Conservation (phyloP, 2,113 vertebrate genomes). For the Pardalotus punctatus region DNA sequence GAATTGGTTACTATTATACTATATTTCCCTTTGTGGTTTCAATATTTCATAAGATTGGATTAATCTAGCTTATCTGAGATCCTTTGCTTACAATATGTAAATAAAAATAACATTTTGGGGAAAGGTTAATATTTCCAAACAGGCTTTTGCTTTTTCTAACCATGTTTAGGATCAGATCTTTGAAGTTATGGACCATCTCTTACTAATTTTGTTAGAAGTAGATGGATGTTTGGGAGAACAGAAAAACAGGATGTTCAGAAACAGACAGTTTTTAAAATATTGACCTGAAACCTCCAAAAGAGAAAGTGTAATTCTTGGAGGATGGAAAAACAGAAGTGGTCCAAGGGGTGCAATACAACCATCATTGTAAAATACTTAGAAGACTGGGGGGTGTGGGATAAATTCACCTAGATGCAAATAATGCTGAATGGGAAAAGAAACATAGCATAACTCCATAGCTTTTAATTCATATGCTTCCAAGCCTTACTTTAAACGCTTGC, state of each 20-base stretch:
- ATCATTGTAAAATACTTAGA: neutral
- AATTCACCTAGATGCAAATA: neutral
- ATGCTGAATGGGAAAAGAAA: neutral
- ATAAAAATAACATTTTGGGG: constrained; percentile 22
- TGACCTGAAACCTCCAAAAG: neutral
- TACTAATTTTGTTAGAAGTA: neutral
- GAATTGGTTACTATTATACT: neutral
- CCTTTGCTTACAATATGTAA: neutral
- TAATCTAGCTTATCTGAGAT: neutral
- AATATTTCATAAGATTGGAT: neutral
- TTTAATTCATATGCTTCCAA: neutral
- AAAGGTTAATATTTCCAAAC: neutral
- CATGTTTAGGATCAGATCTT: neutral
- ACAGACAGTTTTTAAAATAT: neutral
- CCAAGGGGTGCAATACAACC: accelerated
- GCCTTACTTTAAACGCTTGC: neutral
- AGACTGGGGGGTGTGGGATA: accelerated
- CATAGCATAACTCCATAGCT: neutral
- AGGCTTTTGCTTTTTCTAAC: neutral
- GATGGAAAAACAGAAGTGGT: neutral
- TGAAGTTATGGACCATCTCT: neutral
- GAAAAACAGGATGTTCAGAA: neutral
- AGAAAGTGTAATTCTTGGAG: neutral
- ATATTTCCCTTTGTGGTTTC: neutral
- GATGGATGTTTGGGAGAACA: neutral